Evolutionary conservation across 2,113 vertebrate species (phyloP), one percentile per base, ranked within the genome.

Genomic region (Morone saxatilis): DNA sequence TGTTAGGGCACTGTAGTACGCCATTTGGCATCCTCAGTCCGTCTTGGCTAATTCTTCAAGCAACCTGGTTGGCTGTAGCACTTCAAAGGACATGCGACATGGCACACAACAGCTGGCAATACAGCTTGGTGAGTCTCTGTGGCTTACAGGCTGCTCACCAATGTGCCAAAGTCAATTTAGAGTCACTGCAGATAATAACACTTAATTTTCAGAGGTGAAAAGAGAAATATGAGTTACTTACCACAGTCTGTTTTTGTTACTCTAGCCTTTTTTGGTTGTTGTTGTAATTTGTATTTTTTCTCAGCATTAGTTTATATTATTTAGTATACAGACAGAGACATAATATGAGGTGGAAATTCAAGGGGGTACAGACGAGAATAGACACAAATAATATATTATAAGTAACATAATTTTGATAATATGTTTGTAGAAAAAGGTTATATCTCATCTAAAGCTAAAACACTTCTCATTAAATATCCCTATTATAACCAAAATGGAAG

Each of bases 71-170:
- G 68, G 53, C 77, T 70, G 60, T 25, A 22, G 82, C 59, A 71
- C 77, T 88, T 87, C 68, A 89, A 86, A 90, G 80, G 84, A 89
- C 81, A 79, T 78, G 80, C 50, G 66, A 81, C 81, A 82, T 80
- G 74, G 78, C 85, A 74, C 82, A 76, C 78, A 88, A 78, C 90
- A 93, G 89, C 91, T 92, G 93, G 88, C 83, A 31, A 31, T 74
- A 50, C 87, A 88, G 88, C 87, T 80, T 61, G 74, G 65, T 71
- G 61, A 50, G 80, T 80, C 75, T 78, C 56, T 71, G 81, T 36
- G 78, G 85, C 71, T 83, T 71, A 61, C 69, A 65, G 63, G 76
- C 67, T 81, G 76, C 71, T 80, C 78, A 81, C 66, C 67, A 74
- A 68, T 86, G 81, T 77, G 89, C 87, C 80, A 81, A 80, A 72